Conservation (phyloP, 2,113 vertebrate genomes). For the Neogale vison region DNA sequence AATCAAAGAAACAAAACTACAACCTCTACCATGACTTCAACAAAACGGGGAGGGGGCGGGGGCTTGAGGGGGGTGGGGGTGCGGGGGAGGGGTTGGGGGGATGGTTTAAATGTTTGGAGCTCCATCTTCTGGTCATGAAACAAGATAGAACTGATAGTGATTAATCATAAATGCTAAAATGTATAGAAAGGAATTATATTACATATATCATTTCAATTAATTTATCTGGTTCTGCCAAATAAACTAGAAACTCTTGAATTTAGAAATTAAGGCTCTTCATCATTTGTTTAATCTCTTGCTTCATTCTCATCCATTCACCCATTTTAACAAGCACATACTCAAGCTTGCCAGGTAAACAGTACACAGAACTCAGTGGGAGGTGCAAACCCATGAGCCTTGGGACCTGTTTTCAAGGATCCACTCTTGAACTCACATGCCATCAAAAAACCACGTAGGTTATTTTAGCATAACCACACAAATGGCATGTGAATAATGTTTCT, state of each 20-base stretch:
- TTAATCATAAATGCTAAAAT: neutral
- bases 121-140: constrained; percentile 60
- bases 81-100: neutral
- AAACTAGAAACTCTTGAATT: neutral
- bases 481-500: neutral
- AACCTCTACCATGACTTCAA: neutral
- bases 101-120: constrained; percentile 33
- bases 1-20: neutral
- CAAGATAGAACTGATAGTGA: neutral
- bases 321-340: neutral
- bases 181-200: neutral
- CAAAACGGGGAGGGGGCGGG: neutral
- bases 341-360: neutral
- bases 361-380: neutral
- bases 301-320: neutral
- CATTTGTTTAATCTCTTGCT: neutral
- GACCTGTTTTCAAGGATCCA: neutral
- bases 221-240: neutral
- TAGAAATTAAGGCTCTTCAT: neutral
- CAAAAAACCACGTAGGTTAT: neutral
- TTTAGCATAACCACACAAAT: neutral
- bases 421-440: neutral
- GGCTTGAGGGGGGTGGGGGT: neutral
- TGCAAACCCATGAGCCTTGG: neutral
- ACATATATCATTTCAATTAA: neutral